Evolutionary conservation across 1,140 invertebrate genomes (phyloP), one percentile per base, ranked within the genome.

Genomic region (Drosophila takahashii): DNA sequence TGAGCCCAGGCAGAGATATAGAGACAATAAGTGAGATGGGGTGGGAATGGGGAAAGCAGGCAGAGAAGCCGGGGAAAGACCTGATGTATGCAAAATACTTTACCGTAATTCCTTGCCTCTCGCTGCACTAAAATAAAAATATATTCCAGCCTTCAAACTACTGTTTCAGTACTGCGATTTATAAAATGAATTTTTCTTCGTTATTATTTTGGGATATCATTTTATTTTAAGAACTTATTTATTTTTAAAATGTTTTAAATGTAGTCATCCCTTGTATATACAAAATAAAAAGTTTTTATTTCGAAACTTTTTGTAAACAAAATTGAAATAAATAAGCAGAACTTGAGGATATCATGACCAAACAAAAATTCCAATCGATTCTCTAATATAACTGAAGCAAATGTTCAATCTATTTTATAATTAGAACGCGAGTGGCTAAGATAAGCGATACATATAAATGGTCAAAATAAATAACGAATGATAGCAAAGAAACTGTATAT

Each of bases 81-180:
- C 59, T 36, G 59, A 67, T 66, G 60, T 73, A 81, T 81, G 73
- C 73, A 81, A 81, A 81, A 77, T 81, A 72, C 67, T 72, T 77
- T 27, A 29, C 47, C 60, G 47, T 72, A 61, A 50, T 81, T 66
- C 66, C 60, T 45, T 71, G 22, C 51, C 41, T 18, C 36, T 27
- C 18, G 8, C 29, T 4, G n/a, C 18, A 51, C 64, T 51, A 11
- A 0, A 4, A 11, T 2, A 26, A 42, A 67, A 34, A 4, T 44
- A 0, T 6, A 18, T 0, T 4, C 1, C 29, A 32, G 29, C 8
- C 8, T 9, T 2, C 7, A 32, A 32, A 9, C 9, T 9, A 32
- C 2, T 9, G 29, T 8, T 32, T 32, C 29, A 9, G 7, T 22
- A 22, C 1, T 22, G 22, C 22, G 22, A 22, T 22, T 22, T 22